Evolutionary conservation across 2,888 invertebrate species (phyloP).

Genomic region (Dorcus parallelipipedus): DNA sequence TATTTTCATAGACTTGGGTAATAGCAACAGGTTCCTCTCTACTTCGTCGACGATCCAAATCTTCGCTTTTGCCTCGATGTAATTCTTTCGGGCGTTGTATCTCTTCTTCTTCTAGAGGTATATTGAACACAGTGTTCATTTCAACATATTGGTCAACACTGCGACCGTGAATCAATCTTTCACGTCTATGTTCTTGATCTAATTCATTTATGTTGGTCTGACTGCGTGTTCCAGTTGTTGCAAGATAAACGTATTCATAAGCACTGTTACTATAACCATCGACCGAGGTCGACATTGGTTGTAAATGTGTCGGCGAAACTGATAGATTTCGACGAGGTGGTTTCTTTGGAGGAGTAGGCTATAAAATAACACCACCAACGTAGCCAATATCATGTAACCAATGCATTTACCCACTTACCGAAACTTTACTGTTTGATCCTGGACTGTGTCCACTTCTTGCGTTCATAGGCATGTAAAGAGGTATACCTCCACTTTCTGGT

Average conservation of each 20-base stretch:
- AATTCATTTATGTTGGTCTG: conserved; percentile 70
- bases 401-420: conserved; percentile 48
- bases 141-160: conserved; percentile 78
- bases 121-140: conserved; percentile 60
- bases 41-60: conserved; percentile 45
- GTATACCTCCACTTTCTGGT: conserved; percentile 49
- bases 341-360: conserved; percentile 86
- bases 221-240: conserved; percentile 65
- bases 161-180: conserved; percentile 63
- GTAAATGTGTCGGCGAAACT: conserved; percentile 77
- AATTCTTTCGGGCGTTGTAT: conserved; percentile 39
- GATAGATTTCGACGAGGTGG: conserved; percentile 83
- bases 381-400: not conserved
- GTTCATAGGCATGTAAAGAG: conserved; percentile 60
- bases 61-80: conserved; percentile 48
- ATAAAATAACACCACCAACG: conserved; percentile 30
- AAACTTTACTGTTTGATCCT: conserved; percentile 60
- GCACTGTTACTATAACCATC: conserved; percentile 59
- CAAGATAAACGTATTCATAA: conserved; percentile 62
- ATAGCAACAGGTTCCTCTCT: conserved; percentile 67
- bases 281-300: conserved; percentile 56
- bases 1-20: conserved; percentile 70
- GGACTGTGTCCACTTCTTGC: conserved; percentile 54
- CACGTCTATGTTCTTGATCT: conserved; percentile 52
- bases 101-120: conserved; percentile 46